Evolutionary conservation across 2,888 invertebrate species (phyloP), one percentile per base, ranked within the genome.

Genomic region (Ischnus inquisitorius): DNA sequence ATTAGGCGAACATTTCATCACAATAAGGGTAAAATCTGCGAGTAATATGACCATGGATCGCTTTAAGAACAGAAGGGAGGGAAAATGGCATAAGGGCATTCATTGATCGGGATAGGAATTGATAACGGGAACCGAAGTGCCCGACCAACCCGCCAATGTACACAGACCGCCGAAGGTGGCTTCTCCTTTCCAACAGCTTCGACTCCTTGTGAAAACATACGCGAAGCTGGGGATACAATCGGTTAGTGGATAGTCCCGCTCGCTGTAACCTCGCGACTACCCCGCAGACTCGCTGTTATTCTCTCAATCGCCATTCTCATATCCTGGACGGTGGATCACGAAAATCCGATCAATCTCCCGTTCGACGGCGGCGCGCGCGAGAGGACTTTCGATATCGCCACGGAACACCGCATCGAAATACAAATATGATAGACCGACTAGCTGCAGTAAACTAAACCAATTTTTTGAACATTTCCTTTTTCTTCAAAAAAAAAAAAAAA

Each of bases 321-420:
- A 34, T 62, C 4, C 12, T 4, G 12, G 28, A 22, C 3, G 54
- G 12, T 34, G 76, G 72, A 64, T 57, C 76, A 60, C 67, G 72
- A 69, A 81, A 78, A 77, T 74, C 57, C 69, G 77, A 84, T 81
- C 80, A 64, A 80, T 84, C 80, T 74, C 28, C 12, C 62, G 19
- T 39, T 22, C 19, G 22, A 19, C 48, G 22, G 1, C 14, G 14
- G 25, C 28, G 67, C 48, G 46, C 57, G 39, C 71, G 28, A 8
- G 28, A 8, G 34, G 34, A 14, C 67, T 80, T 69, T 43, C 77
- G 77, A 80, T 80, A 80, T 80, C 76, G 68, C 64, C 39, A 28
- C 62, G 51, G 64, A 83, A 75, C 72, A 80, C 74, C 12, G 57
- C 57, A 25, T 25, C 12, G 62, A 77, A 81, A 84, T 74, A 77